Conservation (phyloP, 2,113 vertebrate species). For the Daphoenositta chrysoptera region DNA sequence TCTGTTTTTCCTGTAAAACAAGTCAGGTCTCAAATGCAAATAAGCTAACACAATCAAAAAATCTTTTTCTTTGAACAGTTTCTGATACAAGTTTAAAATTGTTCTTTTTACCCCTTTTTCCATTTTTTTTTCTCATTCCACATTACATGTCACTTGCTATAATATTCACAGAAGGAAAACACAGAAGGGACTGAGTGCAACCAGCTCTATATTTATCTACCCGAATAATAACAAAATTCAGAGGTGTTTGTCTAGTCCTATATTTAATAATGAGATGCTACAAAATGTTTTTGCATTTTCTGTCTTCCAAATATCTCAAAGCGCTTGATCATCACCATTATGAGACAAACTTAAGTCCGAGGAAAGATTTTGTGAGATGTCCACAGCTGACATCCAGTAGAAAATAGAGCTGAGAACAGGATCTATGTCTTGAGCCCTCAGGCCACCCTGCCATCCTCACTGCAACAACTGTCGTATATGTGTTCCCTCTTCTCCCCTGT, state of each 20-base stretch:
- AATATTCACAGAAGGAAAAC: constrained; percentile 36
- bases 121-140: background rate
- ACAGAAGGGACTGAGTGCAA: constrained; percentile 24
- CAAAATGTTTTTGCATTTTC: background rate
- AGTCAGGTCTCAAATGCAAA: background rate
- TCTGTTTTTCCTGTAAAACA: background rate
- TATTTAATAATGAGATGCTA: constrained; percentile 24
- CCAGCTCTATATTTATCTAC: constrained; percentile 50
- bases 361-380: background rate
- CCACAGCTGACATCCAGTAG: background rate
- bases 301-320: background rate
- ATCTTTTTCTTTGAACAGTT: background rate
- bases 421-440: background rate
- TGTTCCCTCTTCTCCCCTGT: background rate
- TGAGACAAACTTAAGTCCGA: background rate
- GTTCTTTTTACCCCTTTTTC: background rate
- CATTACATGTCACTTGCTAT: constrained; percentile 4
- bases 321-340: background rate
- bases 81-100: background rate
- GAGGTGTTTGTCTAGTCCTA: constrained; percentile 41
- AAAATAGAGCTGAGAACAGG: background rate
- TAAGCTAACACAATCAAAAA: background rate
- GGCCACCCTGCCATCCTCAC: background rate
- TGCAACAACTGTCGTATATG: background rate
- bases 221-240: constrained; percentile 33